These are phyloP conservation scores for Neogobius melanostomus DNA, from an alignment of 2,113 vertebrate species.

Conservation along the genomic window DNA sequence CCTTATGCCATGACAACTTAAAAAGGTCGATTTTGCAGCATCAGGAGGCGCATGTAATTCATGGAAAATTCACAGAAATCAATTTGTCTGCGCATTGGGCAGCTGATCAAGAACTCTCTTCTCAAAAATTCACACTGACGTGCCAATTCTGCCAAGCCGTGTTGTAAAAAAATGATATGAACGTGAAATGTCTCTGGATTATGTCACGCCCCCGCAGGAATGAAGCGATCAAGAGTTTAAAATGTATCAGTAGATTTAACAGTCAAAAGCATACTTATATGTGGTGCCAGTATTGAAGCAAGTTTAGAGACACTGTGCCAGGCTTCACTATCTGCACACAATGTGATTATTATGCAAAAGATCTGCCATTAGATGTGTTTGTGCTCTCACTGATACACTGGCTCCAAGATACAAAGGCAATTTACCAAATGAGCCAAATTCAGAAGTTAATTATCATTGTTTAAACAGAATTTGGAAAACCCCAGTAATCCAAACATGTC, in stretches of 20 bases:
- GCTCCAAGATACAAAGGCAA: constrained; percentile 6
- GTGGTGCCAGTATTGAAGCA: not conserved
- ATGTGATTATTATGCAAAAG: constrained; percentile 14
- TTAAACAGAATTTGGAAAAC: not conserved
- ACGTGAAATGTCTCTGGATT: not conserved
- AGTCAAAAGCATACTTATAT: not conserved
- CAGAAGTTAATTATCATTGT: constrained; percentile 3
- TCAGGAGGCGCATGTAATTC: not conserved
- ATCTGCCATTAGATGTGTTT: not conserved
- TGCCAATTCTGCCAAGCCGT: not conserved
- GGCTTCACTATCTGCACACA: not conserved
- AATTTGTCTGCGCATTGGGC: not conserved
- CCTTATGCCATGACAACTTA: too few species aligned
- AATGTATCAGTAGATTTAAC: constrained; percentile 4
- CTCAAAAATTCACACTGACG: not conserved
- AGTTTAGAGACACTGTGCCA: not conserved
- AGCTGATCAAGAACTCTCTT: not conserved
- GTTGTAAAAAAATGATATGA: not conserved
- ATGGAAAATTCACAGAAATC: not conserved
- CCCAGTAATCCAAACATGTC: not conserved
- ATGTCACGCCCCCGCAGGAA: not conserved
- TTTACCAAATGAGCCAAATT: constrained; percentile 8
- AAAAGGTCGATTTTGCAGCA: not conserved
- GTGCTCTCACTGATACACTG: not conserved
- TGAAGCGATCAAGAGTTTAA: not conserved